A percentile compares a stretch with the other conserved stretches of the same genome.
Evolutionary conservation across 2,888 invertebrate species (phyloP).

Genomic region (Pyrgus malvae): DNA sequence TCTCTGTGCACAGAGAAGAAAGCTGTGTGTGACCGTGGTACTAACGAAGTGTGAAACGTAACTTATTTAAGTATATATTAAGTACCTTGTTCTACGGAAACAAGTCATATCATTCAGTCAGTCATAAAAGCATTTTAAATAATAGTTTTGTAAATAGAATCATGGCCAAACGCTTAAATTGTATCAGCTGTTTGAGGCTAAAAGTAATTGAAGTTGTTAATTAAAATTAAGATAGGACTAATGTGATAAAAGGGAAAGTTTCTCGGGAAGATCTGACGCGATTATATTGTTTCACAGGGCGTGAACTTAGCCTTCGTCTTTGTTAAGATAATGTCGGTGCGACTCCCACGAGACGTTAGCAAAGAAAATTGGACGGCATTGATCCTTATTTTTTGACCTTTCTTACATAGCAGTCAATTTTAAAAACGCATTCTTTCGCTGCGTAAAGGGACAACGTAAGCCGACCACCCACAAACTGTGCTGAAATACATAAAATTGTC

Average conservation of each 20-base stretch:
- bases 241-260: constrained; percentile 40
- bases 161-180: background rate
- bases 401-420: constrained; percentile 66
- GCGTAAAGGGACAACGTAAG: constrained; percentile 39
- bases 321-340: constrained; percentile 77
- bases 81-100: too few species aligned
- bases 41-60: too few species aligned
- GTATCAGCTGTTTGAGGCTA: constrained; percentile 11
- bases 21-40: too few species aligned
- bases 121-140: constrained; percentile 9
- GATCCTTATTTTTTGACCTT: constrained; percentile 76
- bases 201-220: constrained; percentile 16
- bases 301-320: constrained; percentile 68
- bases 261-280: constrained; percentile 48
- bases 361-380: constrained; percentile 81
- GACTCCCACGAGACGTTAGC: constrained; percentile 73
- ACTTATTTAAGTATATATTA: too few species aligned
- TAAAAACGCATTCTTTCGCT: constrained; percentile 63
- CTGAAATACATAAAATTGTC: background rate
- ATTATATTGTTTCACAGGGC: constrained; percentile 65
- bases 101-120: too few species aligned
- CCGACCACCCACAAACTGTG: background rate
- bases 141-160: constrained; percentile 16
- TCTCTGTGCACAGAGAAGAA: too few species aligned
- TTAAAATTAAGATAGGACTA: constrained; percentile 24